Evolutionary conservation across 1,140 invertebrate genomes (phyloP), one percentile per base, ranked within the genome.

Genomic region (Papilio machaon): DNA sequence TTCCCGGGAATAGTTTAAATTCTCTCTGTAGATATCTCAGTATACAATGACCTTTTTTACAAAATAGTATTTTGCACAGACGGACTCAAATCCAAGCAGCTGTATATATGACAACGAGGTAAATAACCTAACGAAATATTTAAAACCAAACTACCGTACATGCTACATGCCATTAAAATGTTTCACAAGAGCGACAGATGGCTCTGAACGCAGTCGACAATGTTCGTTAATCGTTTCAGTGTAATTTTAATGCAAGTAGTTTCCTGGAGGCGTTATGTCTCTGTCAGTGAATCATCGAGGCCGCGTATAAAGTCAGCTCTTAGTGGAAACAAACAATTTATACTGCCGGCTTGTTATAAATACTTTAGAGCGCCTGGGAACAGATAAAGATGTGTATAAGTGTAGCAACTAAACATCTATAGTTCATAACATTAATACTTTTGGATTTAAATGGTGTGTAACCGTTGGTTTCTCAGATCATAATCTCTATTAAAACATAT

Each of bases 181-280:
- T 64, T 64, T 64, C 64, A 7, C 64, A 67, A 67, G 23, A 23
- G 64, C 23, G 64, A 67, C 64, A 67, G 64, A 67, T 67, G 64
- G 64, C 64, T 67, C 30, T 64, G 4, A 64, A 64, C 64, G 30
- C 64, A 30, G 10, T 23, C 64, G 64, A 67, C 64, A 67, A 67
- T 67, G 64, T 67, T 67, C 35, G 64, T 67, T 67, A 67, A 67
- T 67, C 23, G 64, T 67, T 67, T 67, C 64, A 67, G 23, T 23
- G 64, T 35, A 67, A 67, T 67, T 67, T 64, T 64, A 35, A 30
- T 67, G 64, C 23, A 67, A 54, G 58, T 23, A 67, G 64, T 67
- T 67, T 67, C 64, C 64, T 67, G 23, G 64, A 67, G 64, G 58
- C 58, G 58, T 67, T 67, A 67, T 67, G 64, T 67, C 64, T 67